Evolutionary conservation across 2,113 vertebrate genomes (phyloP).

Genomic region (Phaethon lepturus): DNA sequence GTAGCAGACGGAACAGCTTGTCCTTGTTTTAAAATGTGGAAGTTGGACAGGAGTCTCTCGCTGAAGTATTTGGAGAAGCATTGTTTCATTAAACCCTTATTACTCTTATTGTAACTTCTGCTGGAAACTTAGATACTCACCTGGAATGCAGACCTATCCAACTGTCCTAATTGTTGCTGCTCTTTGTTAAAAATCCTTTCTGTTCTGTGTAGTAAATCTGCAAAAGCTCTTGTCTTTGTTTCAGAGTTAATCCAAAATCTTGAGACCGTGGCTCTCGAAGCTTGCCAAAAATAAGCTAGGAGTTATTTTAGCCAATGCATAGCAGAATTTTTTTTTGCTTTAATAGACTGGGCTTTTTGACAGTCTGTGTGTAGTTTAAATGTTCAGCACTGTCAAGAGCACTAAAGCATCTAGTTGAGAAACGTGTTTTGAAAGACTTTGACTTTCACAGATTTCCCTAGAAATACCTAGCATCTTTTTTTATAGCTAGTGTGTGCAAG

Average conservation of each 20-base stretch:
- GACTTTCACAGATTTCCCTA: background rate
- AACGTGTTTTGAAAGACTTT: background rate
- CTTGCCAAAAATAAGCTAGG: background rate
- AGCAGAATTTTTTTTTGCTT: background rate
- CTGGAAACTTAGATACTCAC: background rate
- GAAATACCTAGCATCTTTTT: background rate
- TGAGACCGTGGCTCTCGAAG: background rate
- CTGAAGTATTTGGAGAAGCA: background rate
- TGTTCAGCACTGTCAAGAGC: background rate
- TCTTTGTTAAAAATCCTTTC: background rate
- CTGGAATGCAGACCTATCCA: background rate
- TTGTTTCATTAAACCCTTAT: background rate
- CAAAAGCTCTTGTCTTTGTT: background rate
- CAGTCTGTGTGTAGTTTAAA: background rate
- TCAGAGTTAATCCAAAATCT: background rate
- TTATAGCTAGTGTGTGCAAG: background rate
- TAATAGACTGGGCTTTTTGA: background rate
- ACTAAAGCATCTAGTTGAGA: background rate
- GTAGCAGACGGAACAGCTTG: background rate
- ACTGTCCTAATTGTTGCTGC: background rate
- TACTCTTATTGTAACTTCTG: background rate
- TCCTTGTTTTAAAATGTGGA: background rate
- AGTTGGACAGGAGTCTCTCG: background rate
- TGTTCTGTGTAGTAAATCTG: background rate
- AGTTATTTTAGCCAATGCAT: background rate